These are phyloP conservation scores for Stercorarius parasiticus DNA, from an alignment of 2,113 vertebrate genomes.

Conservation along the genomic window DNA sequence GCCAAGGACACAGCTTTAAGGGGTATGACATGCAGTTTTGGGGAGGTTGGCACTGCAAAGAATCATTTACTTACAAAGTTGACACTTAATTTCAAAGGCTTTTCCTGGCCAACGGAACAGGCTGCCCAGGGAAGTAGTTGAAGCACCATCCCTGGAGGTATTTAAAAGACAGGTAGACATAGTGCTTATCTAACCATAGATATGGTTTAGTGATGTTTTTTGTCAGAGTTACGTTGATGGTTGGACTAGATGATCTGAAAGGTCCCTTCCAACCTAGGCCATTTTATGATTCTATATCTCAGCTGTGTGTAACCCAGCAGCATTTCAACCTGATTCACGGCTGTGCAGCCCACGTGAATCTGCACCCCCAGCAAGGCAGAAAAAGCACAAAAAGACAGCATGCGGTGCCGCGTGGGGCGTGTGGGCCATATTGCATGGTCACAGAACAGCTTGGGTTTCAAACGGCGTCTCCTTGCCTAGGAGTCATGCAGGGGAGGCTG, in stretches of 20 bases:
- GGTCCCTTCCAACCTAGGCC: no score
- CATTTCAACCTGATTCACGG: fast-evolving
- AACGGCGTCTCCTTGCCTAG: background rate
- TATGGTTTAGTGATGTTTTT: no score
- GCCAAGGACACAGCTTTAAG: background rate
- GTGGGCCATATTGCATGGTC: background rate
- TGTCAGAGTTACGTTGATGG: no score
- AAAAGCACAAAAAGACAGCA: background rate
- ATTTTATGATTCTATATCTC: no score
- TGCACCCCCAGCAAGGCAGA: background rate
- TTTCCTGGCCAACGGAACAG: background rate
- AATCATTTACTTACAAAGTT: background rate
- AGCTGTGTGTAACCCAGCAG: background rate
- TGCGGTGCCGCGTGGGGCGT: fast-evolving
- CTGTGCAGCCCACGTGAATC: background rate
- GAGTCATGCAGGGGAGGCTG: background rate
- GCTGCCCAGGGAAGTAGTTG: no score
- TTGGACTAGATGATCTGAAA: no score
- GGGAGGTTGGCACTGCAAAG: background rate
- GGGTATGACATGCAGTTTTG: background rate
- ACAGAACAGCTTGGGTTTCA: background rate
- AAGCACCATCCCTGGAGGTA: no score
- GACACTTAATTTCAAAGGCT: background rate
- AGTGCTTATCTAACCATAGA: no score
- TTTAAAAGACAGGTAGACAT: no score